Evolutionary conservation across 2,113 vertebrate species (phyloP).

Genomic region (Hypanus sabinus): DNA sequence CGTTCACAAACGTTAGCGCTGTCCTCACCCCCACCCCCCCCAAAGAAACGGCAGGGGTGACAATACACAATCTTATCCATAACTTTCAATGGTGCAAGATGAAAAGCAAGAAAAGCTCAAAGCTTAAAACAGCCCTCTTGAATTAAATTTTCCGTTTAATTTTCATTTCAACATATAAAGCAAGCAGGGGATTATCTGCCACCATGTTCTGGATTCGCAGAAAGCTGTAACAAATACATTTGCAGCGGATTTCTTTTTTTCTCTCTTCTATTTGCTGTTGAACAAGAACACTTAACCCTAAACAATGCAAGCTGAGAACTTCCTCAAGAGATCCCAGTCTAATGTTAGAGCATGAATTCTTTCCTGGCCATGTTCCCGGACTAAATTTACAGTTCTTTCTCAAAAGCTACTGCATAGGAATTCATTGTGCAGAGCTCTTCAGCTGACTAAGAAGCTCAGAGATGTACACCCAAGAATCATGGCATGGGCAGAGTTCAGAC

Average conservation of each 20-base stretch:
- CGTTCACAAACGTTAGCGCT: conserved; percentile 38
- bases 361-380: not conserved
- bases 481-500: not conserved
- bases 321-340: not conserved
- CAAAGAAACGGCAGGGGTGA: not conserved
- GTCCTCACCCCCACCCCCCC: not conserved
- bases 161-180: not conserved
- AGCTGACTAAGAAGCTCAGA: not conserved
- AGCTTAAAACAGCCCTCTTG: not conserved
- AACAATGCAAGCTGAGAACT: not conserved
- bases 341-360: not conserved
- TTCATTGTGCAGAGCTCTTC: not conserved
- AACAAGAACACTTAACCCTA: not conserved
- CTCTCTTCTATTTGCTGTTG: not conserved
- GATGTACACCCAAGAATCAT: not conserved
- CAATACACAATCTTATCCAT: conserved; percentile 19
- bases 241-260: not conserved
- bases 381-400: not conserved
- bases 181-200: not conserved
- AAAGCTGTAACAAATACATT: not conserved
- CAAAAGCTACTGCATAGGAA: not conserved
- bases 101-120: conserved; percentile 21
- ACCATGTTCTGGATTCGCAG: not conserved
- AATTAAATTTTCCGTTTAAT: not conserved
- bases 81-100: conserved; percentile 34